A percentile compares a stretch with the other conserved stretches of the same genome.
phyloP scores from a whole-genome alignment of 2,797 vertebrate species.

The Varecia variegata region DNA sequence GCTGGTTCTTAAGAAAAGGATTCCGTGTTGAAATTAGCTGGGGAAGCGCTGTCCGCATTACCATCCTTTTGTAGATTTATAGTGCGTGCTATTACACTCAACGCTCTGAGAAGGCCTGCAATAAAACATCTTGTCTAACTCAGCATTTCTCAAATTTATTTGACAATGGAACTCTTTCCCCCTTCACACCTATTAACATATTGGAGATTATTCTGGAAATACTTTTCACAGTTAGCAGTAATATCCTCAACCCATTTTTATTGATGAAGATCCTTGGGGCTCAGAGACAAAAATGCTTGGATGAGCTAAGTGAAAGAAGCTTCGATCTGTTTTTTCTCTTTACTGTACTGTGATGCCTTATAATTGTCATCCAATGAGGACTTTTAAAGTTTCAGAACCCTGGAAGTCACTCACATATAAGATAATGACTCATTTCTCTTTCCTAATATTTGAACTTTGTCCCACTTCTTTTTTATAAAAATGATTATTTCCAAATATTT shows the following conservation, averaged over 20 bases:
- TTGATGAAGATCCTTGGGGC: not conserved
- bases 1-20: not conserved
- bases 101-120: not conserved
- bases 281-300: not conserved
- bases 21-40: not conserved
- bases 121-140: not conserved
- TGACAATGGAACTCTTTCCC: not conserved
- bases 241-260: not conserved
- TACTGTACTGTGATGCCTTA: not conserved
- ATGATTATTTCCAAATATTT: not conserved
- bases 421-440: not conserved
- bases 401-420: not conserved
- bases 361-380: not conserved
- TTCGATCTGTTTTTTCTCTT: not conserved
- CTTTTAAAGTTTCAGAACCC: not conserved
- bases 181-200: not conserved
- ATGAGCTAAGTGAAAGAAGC: not conserved
- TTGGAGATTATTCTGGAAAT: not conserved
- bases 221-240: not conserved
- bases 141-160: not conserved
- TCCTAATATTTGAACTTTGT: constrained; percentile 28
- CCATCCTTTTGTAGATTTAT: too few species aligned
- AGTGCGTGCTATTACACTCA: rapidly evolving
- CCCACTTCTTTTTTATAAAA: constrained; percentile 30
- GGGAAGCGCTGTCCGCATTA: rapidly evolving